A percentile compares a stretch with the other conserved stretches of the same genome.
Conservation (phyloP, 2,113 vertebrate species). For the Desmodus rotundus region DNA sequence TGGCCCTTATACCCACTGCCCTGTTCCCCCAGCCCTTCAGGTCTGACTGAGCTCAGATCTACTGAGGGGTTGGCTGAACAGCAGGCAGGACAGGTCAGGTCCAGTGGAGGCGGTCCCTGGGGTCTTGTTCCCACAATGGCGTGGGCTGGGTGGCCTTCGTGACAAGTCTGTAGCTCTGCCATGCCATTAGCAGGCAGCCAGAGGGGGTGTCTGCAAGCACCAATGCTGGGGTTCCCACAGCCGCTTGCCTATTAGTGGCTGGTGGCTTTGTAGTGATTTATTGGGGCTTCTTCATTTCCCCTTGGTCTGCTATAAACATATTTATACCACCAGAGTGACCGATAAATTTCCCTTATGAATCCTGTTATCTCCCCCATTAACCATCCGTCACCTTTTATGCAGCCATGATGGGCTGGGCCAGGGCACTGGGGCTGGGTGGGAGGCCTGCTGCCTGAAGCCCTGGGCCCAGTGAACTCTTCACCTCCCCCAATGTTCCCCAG, state of each 20-base stretch:
- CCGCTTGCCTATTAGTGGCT: slow-evolving; percentile 83
- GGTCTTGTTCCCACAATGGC: slow-evolving; percentile 32
- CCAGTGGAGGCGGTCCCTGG: slow-evolving; percentile 19
- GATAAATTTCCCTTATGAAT: slow-evolving; percentile 90
- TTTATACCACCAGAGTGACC: slow-evolving; percentile 87
- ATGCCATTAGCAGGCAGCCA: slow-evolving; percentile 76
- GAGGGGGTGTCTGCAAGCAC: slow-evolving; percentile 83
- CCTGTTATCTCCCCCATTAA: slow-evolving; percentile 86
- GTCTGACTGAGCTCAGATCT: not conserved
- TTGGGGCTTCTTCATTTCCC: slow-evolving; percentile 87
- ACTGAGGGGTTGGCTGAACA: not conserved
- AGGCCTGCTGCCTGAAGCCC: slow-evolving; percentile 37
- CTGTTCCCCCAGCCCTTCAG: not conserved
- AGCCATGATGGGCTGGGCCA: slow-evolving; percentile 71
- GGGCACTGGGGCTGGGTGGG: slow-evolving; percentile 65
- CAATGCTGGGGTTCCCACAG: slow-evolving; percentile 81
- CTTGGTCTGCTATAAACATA: slow-evolving; percentile 86
- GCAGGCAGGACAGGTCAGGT: not conserved
- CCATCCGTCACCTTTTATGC: slow-evolving; percentile 87
- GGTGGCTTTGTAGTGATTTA: slow-evolving; percentile 86
- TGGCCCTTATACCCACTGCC: not conserved
- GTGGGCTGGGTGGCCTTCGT: not conserved
- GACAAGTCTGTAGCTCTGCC: slow-evolving; percentile 27
- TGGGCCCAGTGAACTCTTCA: slow-evolving; percentile 74
- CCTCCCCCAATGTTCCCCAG: slow-evolving; percentile 65